Evolutionary conservation across 2,797 vertebrate species (phyloP).

Genomic region (Yasuhikotakia modesta): DNA sequence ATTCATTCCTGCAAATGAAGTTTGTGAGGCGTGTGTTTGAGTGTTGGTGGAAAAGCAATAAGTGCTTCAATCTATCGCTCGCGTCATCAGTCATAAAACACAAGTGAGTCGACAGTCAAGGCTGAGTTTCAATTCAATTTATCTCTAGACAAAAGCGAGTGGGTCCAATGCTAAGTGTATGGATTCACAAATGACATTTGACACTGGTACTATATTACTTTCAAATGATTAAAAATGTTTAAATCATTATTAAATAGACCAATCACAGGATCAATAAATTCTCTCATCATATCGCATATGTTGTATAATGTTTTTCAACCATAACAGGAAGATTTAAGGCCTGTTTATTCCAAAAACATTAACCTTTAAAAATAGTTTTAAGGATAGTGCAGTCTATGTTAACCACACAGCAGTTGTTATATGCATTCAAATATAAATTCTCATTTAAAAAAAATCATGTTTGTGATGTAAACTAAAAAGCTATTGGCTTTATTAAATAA

Average conservation of each 20-base stretch:
- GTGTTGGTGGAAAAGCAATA: neutral
- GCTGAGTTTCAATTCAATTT: slow-evolving; percentile 2
- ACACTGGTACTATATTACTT: neutral
- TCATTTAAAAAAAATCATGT: no score
- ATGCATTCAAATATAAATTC: no score
- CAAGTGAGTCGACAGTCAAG: slow-evolving; percentile 1
- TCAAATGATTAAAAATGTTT: neutral
- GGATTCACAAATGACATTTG: neutral
- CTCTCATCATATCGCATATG: neutral
- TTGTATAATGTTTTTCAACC: neutral
- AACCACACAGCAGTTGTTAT: neutral
- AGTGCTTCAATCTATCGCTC: slow-evolving; percentile 11
- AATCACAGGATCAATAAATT: neutral
- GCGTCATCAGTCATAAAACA: slow-evolving; percentile 3
- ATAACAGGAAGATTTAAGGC: neutral
- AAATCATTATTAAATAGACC: no score
- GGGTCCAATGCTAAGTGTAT: neutral
- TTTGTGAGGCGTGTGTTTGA: neutral
- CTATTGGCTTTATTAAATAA: neutral
- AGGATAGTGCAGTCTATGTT: no score
- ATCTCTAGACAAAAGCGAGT: neutral
- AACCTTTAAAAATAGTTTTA: neutral
- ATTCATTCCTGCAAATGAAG: no score
- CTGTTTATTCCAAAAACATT: neutral
- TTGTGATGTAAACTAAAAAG: neutral